phyloP scores from a whole-genome alignment of 2,888 invertebrate genomes.

The Steinernema scapterisci region DNA sequence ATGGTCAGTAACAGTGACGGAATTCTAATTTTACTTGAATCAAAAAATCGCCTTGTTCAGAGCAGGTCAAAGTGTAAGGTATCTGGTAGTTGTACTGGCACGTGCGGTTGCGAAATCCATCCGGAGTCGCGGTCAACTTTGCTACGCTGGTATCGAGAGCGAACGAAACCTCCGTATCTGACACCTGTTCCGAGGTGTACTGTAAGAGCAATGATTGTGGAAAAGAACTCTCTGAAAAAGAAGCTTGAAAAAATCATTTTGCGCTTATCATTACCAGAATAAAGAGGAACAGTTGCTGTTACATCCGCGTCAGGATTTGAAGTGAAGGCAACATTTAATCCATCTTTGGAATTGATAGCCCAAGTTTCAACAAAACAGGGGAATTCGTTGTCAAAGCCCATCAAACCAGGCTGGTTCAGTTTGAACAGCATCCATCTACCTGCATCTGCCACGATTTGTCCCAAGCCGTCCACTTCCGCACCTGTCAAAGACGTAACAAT shows the following conservation, averaged over 20 bases:
- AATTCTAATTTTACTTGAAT: not conserved
- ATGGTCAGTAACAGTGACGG: not conserved
- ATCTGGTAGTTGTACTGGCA: slow-evolving; percentile 15
- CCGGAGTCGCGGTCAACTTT: too few relatives aligned
- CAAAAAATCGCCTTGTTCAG: not conserved
- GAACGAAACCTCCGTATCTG: too few relatives aligned
- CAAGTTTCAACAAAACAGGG: slow-evolving; percentile 1
- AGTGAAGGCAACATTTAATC: not conserved
- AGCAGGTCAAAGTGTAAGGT: not conserved
- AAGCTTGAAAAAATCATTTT: too few relatives aligned
- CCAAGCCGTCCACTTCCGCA: too few relatives aligned
- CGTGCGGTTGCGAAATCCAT: not conserved
- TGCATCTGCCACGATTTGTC: not conserved
- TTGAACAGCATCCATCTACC: slow-evolving; percentile 10
- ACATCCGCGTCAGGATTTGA: slow-evolving; percentile 6
- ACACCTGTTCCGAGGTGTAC: too few relatives aligned
- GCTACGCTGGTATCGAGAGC: not conserved
- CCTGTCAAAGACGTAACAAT: not conserved
- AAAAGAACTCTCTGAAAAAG: too few relatives aligned
- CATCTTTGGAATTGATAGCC: not conserved
- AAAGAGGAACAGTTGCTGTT: not conserved
- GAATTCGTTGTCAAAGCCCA: not conserved
- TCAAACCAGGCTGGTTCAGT: not conserved
- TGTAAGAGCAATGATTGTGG: too few relatives aligned
- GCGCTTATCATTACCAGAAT: too few relatives aligned